These are phyloP conservation scores for Phalloptychus januarius DNA, from an alignment of 2,797 vertebrate species.

Conservation along the genomic window DNA sequence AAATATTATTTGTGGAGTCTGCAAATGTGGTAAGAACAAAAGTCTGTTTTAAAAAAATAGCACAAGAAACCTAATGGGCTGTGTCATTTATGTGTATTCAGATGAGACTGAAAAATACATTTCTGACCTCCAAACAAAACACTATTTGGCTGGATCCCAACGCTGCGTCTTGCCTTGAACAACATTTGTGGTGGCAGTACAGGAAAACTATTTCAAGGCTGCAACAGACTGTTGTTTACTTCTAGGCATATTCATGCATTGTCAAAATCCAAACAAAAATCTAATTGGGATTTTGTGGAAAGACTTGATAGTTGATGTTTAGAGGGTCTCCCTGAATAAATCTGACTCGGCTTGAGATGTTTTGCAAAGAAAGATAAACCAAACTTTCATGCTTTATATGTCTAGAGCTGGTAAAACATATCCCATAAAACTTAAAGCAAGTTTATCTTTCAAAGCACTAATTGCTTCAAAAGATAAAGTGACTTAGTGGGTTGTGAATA, in stretches of 20 bases:
- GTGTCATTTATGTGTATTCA: too few relatives aligned
- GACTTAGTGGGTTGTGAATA: not conserved
- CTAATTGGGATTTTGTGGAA: not conserved
- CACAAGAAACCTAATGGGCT: not conserved
- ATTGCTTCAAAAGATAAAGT: not conserved
- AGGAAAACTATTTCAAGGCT: not conserved
- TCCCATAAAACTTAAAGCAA: not conserved
- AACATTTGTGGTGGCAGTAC: not conserved
- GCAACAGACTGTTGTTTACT: not conserved
- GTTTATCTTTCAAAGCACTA: not conserved
- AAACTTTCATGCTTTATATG: not conserved
- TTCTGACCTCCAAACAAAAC: not conserved
- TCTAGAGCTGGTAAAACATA: not conserved
- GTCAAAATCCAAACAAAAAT: not conserved
- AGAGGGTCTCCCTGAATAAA: not conserved
- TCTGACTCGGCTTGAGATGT: not conserved
- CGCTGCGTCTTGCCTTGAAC: not conserved
- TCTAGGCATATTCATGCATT: not conserved
- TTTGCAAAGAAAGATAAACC: not conserved
- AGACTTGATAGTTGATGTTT: not conserved
- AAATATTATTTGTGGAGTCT: not conserved
- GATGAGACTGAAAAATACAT: not conserved
- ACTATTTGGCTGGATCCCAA: not conserved
- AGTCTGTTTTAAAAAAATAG: not conserved
- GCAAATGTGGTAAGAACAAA: not conserved